Conservation (phyloP, 2,113 vertebrate species). For the Scomber japonicus region DNA sequence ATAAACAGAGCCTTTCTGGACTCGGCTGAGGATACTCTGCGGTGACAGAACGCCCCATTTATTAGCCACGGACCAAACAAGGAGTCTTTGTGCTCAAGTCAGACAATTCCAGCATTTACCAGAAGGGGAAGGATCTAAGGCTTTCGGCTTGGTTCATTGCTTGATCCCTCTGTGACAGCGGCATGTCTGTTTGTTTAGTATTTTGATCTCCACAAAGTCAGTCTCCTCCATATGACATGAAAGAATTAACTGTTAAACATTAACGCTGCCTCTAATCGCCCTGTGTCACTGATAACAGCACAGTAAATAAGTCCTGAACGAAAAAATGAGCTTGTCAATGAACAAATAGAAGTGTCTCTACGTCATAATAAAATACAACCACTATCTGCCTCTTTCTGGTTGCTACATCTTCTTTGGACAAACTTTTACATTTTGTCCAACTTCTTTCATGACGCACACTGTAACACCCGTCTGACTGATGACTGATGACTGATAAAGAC, state of each 20-base stretch:
- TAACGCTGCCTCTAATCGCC: constrained; percentile 38
- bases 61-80: constrained; percentile 43
- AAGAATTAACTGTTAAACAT: constrained; percentile 51
- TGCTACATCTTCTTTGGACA: background rate
- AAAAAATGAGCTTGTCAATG: background rate
- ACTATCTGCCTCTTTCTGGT: accelerated
- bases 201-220: constrained; percentile 12
- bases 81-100: constrained; percentile 64
- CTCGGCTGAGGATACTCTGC: constrained; percentile 30
- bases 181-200: constrained; percentile 29
- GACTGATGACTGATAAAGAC: background rate
- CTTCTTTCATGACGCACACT: background rate
- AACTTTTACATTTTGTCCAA: background rate
- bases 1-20: constrained; percentile 26
- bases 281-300: constrained; percentile 23
- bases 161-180: constrained; percentile 16
- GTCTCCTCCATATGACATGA: background rate
- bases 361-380: background rate
- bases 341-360: background rate
- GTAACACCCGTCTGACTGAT: background rate
- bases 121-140: constrained; percentile 15
- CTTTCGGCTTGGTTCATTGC: background rate
- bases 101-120: constrained; percentile 65
- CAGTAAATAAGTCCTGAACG: constrained; percentile 21
- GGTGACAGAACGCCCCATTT: constrained; percentile 46